Base-by-base conservation (phyloP, 1,140 invertebrate genomes). In the Anadara kagoshimensis region DNA sequence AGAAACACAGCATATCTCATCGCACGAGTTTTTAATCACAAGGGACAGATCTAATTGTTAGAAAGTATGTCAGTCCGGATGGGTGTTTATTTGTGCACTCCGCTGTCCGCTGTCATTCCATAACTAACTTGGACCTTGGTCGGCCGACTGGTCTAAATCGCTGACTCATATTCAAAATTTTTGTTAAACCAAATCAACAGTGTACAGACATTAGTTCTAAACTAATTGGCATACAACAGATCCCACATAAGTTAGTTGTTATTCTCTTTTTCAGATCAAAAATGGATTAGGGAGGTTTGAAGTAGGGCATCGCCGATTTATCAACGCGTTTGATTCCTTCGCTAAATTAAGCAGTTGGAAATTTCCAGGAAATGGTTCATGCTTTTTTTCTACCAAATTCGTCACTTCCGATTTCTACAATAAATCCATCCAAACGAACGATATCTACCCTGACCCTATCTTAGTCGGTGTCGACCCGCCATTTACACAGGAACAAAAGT, bases 261-360 rank as follows among this genome's bases (percentile, higher is more conserved):
- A 20, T 45, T 45, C 63, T 69, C 16, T 44, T 51, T 78, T 76
- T 24, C 76, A 87, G 85, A 71, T 87, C 0, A 58, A 83, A 44
- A 85, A 83, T 69, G 85, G 85, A 18, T 59, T 81, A 24, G 85
- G 83, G 44, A 18, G 70, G 45, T 85, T 82, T 73, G 81, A 83
- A 68, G 76, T 80, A 10, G 84, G 84, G 26, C 49, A 72, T n/a
- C 49, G 83, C 24, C 69, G 70, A 5, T 78, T 87, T 36, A 29
- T 69, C 0, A 81, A 87, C 69, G 61, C 76, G 7, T 86, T 87
- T 66, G 85, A 87, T 63, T 82, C 74, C 11, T 86, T 83, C 59
- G 77, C 76, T 7, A 87, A 87, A 67, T 73, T 86, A 5, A 68
- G 69, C 16, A 85, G 78, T 53, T 87, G 79, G 80, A 68, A 73